A percentile compares a stretch with the other conserved stretches of the same genome.
Conservation (phyloP, 2,113 vertebrate species). For the Heterotilapia buettikoferi region DNA sequence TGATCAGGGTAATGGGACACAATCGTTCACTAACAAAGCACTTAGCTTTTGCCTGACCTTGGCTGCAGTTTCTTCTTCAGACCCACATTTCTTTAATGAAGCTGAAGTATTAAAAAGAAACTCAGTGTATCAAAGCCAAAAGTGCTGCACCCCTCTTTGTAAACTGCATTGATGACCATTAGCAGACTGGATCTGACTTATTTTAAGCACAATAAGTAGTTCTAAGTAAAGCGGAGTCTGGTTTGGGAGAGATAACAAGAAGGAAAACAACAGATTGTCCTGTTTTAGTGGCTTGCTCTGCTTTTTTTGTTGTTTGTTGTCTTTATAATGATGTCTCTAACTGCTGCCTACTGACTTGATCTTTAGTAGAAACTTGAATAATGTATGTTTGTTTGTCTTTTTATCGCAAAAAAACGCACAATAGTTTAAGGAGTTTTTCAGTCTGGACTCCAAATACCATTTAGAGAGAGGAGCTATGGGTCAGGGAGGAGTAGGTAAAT, state of each 20-base stretch:
- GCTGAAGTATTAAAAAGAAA: neutral
- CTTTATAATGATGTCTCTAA: neutral
- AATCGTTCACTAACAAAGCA: neutral
- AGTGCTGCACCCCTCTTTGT: neutral
- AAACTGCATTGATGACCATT: neutral
- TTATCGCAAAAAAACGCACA: constrained; percentile 16
- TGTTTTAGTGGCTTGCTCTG: neutral
- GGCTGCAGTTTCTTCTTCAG: neutral
- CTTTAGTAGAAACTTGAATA: neutral
- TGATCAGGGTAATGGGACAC: neutral
- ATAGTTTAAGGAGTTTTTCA: neutral
- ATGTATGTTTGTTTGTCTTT: neutral
- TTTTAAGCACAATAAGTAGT: neutral
- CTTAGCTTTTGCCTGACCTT: neutral
- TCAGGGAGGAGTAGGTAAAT: neutral
- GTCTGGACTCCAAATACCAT: neutral
- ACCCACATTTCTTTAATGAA: neutral
- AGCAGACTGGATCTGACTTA: neutral
- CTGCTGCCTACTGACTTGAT: neutral
- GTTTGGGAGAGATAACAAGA: neutral
- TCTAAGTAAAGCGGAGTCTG: neutral
- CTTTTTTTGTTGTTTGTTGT: neutral
- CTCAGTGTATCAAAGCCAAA: neutral
- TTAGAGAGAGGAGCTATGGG: neutral
- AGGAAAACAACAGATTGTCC: neutral